Base-by-base conservation (phyloP, 2,888 invertebrate genomes). In the Lasioglossum oenotherae region DNA sequence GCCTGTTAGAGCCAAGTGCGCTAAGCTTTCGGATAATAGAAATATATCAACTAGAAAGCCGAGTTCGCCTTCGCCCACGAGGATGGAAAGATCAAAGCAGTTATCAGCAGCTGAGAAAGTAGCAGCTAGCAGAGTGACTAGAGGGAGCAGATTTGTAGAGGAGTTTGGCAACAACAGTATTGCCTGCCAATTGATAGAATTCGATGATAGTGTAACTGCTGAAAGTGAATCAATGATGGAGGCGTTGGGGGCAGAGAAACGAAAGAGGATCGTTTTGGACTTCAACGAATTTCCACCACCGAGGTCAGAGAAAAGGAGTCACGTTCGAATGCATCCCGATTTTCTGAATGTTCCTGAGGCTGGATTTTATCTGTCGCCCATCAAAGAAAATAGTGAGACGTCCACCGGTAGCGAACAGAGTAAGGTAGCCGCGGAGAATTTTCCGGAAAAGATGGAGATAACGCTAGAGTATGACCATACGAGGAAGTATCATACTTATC, bases 381-480 rank as follows among this genome's bases (percentile, higher is more conserved):
- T 96, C 71, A 96, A 96, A 92, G 96, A 97, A 92, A 96, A 96
- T 87, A 96, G 96, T 85, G 96, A 96, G 92, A 96, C 96, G 0
- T 96, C 96, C 0, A 96, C 95, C 10, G 95, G 95, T 87, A 96
- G 95, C 82, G 95, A 95, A 85, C 91, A 92, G 5, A 93, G 92
- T 27, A 91, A 83, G 75, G 60, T 64, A 27, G 49, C 74, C 5
- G 46, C 23, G 8, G 76, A 79, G 12, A 78, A 84, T 19, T 69
- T 79, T 10, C 69, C 35, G 2, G 57, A 77, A 41, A 31, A 78
- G 46, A 60, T 76, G 16, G 74, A 79, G 0, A 53, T 77, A 8
- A 67, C 82, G 31, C 35, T 89, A 23, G 79, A 87, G 23, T 92
- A 85, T 74, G 88, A 92, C 46, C 80, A 89, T 6, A 71, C 85